Evolutionary conservation across 2,113 vertebrate genomes (phyloP), one percentile per base, ranked within the genome.

Genomic region (Ginglymostoma cirratum): DNA sequence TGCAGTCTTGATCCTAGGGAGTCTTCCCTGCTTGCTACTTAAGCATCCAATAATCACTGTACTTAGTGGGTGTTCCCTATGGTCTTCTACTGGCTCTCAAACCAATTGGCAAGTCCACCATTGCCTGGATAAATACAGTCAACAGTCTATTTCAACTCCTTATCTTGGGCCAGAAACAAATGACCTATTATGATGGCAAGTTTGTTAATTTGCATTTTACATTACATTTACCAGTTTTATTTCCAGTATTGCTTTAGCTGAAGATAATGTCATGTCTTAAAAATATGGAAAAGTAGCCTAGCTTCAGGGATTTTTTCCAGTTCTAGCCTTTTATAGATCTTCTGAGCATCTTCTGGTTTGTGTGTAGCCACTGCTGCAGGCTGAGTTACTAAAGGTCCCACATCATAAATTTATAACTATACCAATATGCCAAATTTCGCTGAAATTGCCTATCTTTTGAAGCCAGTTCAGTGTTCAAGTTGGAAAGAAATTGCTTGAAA

Each of bases 331-430:
- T 65, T 87, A 92, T 98, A 97, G 97, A 98, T 98, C 97, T 98
- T 97, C 97, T 97, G 97, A 97, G 96, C 96, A n/a, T 87, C 96
- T 96, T 96, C 97, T 96, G 85, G 97, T 96, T 96, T 96, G 96
- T 96, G 96, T 98, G 97, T 97, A 97, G 97, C 97, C 89, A 96
- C 96, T 96, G 96, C 90, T 65, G 5, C 19, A 80, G 95, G 76
- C 96, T 95, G 97, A 97, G 15, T 90, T 90, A 97, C 97, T 96
- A 97, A 97, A 96, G 97, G 96, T 96, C 97, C 97, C 97, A 97
- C 97, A 98, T 97, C 97, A 97, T 98, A 97, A 98, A 98, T 97
- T 70, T n/a, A 92, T 92, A 92, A 92, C 89, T 19, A 90, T 65
- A 55, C 27, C 55, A 65, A n/a, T 34, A 92, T 92, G 55, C 89